phyloP scores from a whole-genome alignment of 2,113 vertebrate species.

The Opisthocomus hoazin region DNA sequence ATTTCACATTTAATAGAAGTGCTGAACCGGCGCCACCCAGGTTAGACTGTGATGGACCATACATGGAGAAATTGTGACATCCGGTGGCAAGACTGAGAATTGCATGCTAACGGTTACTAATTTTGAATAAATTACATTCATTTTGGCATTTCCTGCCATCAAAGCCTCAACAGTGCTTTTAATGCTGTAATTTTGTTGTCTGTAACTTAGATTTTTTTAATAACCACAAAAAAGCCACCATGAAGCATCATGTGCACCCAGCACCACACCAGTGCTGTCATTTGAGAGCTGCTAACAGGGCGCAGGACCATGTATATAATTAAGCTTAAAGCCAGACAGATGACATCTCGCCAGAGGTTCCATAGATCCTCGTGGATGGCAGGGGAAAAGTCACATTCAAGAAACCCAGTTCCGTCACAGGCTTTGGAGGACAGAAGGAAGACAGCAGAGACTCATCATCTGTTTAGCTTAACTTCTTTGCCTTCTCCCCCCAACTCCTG shows the following conservation, averaged over 20 bases:
- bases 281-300: background rate
- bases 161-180: background rate
- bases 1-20: background rate
- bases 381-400: background rate
- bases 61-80: background rate
- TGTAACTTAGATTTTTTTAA: background rate
- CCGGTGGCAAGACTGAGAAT: constrained; percentile 11
- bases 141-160: background rate
- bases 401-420: background rate
- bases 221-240: background rate
- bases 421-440: background rate
- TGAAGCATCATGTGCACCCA: background rate
- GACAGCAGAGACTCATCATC: background rate
- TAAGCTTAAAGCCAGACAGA: background rate
- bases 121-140: background rate
- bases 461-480: background rate
- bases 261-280: background rate
- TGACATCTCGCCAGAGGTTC: background rate
- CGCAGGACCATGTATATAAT: background rate
- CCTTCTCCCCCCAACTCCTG: background rate
- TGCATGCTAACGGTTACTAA: background rate
- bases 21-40: background rate
- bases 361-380: background rate
- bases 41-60: background rate
- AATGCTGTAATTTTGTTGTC: background rate